phyloP scores from a whole-genome alignment of 2,113 vertebrate genomes.

The Colossoma macropomum region DNA sequence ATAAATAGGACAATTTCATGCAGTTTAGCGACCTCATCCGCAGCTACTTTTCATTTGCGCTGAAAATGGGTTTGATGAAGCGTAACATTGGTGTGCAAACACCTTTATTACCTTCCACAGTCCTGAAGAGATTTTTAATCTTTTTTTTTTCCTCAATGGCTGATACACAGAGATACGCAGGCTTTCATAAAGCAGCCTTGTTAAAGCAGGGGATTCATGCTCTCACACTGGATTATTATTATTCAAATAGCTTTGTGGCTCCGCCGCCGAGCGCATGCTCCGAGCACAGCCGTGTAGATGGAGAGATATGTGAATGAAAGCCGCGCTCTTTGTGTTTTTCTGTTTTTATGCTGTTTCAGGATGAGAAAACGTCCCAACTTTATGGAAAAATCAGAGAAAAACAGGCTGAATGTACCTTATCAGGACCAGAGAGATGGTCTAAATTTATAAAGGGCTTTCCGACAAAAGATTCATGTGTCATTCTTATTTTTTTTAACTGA shows the following conservation, averaged over 20 bases:
- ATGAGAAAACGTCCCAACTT: neutral
- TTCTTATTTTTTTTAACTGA: neutral
- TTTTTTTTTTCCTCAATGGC: constrained; percentile 38
- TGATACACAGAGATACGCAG: constrained; percentile 43
- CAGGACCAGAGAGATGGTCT: too few species aligned
- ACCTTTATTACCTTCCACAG: constrained; percentile 54
- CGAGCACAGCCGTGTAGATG: constrained; percentile 1
- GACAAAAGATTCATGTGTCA: neutral
- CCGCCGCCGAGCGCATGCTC: neutral
- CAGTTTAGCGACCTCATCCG: constrained; percentile 55
- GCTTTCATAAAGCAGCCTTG: constrained; percentile 41
- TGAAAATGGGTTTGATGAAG: constrained; percentile 64
- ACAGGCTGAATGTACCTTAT: neutral
- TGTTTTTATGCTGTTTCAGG: neutral
- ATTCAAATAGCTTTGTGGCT: constrained; percentile 17
- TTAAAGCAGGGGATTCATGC: neutral
- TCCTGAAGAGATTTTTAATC: constrained; percentile 52
- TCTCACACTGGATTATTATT: constrained; percentile 20
- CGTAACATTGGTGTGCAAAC: constrained; percentile 59
- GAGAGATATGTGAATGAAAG: constrained; percentile 33
- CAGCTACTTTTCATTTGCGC: constrained; percentile 62
- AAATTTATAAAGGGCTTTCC: too few species aligned
- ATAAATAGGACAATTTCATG: constrained; percentile 66
- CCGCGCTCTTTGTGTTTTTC: constrained; percentile 3
- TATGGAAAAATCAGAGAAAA: neutral